These are phyloP conservation scores for Panthera tigris DNA, from an alignment of 2,113 vertebrate species.

Conservation along the genomic window DNA sequence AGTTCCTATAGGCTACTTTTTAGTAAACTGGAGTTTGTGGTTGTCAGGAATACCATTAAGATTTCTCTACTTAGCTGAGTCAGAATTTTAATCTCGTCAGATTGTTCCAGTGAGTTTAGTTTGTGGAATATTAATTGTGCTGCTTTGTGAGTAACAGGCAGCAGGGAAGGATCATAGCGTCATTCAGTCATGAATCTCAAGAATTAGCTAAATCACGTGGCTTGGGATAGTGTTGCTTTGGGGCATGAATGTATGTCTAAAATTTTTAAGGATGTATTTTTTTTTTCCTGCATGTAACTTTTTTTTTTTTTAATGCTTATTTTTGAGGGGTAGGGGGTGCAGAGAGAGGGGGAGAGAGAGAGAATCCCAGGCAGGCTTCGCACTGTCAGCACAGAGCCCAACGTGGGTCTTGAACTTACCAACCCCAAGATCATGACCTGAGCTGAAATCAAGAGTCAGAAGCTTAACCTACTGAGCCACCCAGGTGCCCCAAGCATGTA, in stretches of 20 bases:
- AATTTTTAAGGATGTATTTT: neutral
- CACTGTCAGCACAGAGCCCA: too few relatives aligned
- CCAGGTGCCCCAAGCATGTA: too few relatives aligned
- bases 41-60: constrained; percentile 30
- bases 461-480: too few relatives aligned
- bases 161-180: neutral
- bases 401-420: too few relatives aligned
- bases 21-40: neutral
- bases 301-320: neutral
- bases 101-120: neutral
- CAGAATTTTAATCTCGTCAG: neutral
- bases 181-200: neutral
- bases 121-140: constrained; percentile 27
- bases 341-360: too few relatives aligned
- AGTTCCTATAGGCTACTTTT: neutral
- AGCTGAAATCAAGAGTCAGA: too few relatives aligned
- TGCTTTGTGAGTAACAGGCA: neutral
- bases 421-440: too few relatives aligned
- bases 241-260: neutral
- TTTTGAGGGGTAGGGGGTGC: too few relatives aligned
- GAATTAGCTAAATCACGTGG: neutral
- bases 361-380: too few relatives aligned
- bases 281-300: neutral
- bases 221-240: neutral
- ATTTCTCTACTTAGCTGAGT: neutral